A percentile compares a stretch with the other conserved stretches of the same genome.
These are phyloP conservation scores for Cirrhinus mrigala DNA, from an alignment of 2,797 vertebrate species.

Conservation along the genomic window DNA sequence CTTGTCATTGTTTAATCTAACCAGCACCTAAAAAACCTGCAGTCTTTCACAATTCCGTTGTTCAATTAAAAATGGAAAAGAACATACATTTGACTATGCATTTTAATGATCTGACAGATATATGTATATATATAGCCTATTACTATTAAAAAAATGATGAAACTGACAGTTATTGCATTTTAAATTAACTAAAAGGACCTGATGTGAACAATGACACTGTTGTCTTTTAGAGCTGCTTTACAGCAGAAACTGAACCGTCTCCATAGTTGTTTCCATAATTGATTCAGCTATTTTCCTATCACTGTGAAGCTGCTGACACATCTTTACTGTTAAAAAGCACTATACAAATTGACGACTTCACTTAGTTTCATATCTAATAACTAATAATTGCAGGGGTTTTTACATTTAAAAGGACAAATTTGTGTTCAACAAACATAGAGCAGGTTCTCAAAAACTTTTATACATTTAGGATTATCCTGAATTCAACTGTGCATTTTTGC, in stretches of 20 bases:
- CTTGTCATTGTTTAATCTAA: neutral
- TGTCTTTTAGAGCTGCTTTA: neutral
- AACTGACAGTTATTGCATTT: neutral
- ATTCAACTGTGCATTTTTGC: neutral
- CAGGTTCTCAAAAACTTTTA: neutral
- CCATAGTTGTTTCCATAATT: neutral
- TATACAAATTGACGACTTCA: neutral
- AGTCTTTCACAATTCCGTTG: neutral
- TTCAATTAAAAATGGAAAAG: neutral
- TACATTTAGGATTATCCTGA: neutral
- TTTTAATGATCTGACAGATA: neutral
- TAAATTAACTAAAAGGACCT: neutral
- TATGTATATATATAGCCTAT: too few species aligned
- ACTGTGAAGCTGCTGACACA: neutral
- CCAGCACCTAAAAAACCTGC: neutral
- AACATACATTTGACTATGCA: neutral
- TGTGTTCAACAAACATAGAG: neutral
- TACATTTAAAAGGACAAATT: neutral
- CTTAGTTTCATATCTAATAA: neutral
- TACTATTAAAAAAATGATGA: neutral
- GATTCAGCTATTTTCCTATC: neutral
- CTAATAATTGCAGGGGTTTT: neutral
- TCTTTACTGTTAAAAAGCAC: neutral
- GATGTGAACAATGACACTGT: neutral
- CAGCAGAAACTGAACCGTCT: neutral